phyloP scores from a whole-genome alignment of 2,797 vertebrate genomes.

The Helostoma temminkii region DNA sequence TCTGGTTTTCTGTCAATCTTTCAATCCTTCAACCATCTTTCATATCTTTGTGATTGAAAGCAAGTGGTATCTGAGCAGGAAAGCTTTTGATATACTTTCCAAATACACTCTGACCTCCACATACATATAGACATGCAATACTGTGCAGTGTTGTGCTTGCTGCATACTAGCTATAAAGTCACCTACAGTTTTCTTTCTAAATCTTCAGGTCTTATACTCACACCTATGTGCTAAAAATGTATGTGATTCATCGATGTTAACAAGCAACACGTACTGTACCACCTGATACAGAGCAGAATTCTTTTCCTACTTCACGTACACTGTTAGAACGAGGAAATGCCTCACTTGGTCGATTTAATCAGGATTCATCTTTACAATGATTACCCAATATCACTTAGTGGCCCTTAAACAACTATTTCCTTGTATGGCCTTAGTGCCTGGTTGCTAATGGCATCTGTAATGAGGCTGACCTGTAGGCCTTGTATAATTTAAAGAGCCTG shows the following conservation, averaged over 20 bases:
- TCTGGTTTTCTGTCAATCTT: no score
- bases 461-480: constrained; percentile 67
- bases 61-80: no score
- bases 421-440: constrained; percentile 48
- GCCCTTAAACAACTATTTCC: constrained; percentile 71
- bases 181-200: no score
- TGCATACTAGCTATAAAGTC: no score
- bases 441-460: constrained; percentile 72
- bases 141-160: no score
- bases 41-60: constrained; percentile 3
- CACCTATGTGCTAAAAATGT: background rate
- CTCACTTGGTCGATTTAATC: constrained; percentile 41
- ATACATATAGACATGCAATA: no score
- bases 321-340: constrained; percentile 20
- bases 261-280: background rate
- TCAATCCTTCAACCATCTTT: background rate
- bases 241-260: background rate
- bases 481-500: constrained; percentile 70
- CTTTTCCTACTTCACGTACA: constrained; percentile 3
- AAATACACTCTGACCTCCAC: no score
- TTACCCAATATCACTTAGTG: constrained; percentile 61
- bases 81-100: no score
- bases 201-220: no score
- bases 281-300: constrained; percentile 1
- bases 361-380: constrained; percentile 47